These are phyloP conservation scores for Anticlea derivata DNA, from an alignment of 2,888 invertebrate genomes.

Conservation along the genomic window DNA sequence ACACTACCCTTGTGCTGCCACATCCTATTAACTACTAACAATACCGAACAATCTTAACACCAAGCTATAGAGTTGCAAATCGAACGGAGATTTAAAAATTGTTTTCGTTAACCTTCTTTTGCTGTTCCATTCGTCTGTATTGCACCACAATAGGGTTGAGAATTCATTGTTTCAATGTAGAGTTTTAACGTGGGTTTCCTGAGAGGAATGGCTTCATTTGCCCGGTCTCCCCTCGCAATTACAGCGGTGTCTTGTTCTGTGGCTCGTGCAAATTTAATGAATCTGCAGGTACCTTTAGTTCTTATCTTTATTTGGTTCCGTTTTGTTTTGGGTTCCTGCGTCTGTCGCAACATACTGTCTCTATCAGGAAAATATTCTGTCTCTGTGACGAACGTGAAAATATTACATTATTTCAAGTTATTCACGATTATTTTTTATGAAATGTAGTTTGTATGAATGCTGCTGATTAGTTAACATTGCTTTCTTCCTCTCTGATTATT, in stretches of 20 bases:
- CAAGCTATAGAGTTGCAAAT: constrained; percentile 3
- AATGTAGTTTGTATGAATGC: too few species aligned
- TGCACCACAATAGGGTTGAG: constrained; percentile 20
- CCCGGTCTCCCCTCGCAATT: constrained; percentile 59
- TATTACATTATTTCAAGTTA: too few species aligned
- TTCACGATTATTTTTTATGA: too few species aligned
- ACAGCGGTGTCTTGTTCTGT: constrained; percentile 55
- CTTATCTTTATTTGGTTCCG: constrained; percentile 35
- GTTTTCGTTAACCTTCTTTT: not conserved
- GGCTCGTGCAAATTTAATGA: constrained; percentile 68
- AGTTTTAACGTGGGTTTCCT: constrained; percentile 25
- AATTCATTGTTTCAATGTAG: constrained; percentile 7
- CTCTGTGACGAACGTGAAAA: too few species aligned
- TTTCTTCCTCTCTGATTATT: too few species aligned
- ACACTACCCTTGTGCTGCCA: constrained; percentile 41
- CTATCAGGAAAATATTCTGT: too few species aligned
- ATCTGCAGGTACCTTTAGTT: constrained; percentile 32
- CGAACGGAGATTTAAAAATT: not conserved
- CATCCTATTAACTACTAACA: constrained; percentile 30
- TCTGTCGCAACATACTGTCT: not conserved
- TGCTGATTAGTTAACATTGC: too few species aligned
- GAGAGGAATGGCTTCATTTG: constrained; percentile 65
- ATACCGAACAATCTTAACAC: constrained; percentile 4
- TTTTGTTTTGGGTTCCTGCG: constrained; percentile 17
- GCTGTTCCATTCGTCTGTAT: constrained; percentile 10